Evolutionary conservation across 2,888 invertebrate genomes (phyloP), one percentile per base, ranked within the genome.

Genomic region (Spisula solida): DNA sequence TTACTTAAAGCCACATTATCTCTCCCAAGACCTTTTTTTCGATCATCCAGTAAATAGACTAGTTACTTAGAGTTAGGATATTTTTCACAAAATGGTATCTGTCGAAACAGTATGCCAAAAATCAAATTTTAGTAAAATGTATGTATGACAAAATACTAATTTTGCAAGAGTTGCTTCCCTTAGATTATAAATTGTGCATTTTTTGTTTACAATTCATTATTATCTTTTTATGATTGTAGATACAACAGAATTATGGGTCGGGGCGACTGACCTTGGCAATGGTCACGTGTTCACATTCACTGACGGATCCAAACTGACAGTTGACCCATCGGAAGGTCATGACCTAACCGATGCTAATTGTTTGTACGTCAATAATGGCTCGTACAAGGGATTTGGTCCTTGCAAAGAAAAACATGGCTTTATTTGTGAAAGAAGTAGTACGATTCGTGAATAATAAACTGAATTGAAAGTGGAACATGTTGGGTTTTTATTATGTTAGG

Each of bases 381-480:
- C 47, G 1, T 60, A 75, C 60, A 56, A 82, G 16, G 34, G 41
- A 0, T 87, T 31, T 16, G 78, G 70, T 31, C 56, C 87, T 5
- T 87, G 87, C 55, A 55, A 25, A 20, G 78, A 75, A 12, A 47
- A 47, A 47, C 82, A 82, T 20, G 78, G 66, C 25, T 87, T 82
- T 55, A 82, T 87, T 48, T 87, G 87, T 87, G 87, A 87, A 79
- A 29, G 82, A 25, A 82, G 82, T 25, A 82, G 82, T 29, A 75
- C 87, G 1, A 82, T 87, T 55, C 51, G 82, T 78, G 70, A 14
- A 16, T 79, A 60, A 75, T 75, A 47, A 60, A 56, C 51, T 29
- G 25, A 14, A 6, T 51, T 51, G 31, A 75, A 31, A 25, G 5
- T 34, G 31, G 34, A 75, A 1, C 16, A 25, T 75, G 34, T 75